These are phyloP conservation scores for Pelodytes ibericus DNA, from an alignment of 2,797 vertebrate genomes.

Conservation along the genomic window DNA sequence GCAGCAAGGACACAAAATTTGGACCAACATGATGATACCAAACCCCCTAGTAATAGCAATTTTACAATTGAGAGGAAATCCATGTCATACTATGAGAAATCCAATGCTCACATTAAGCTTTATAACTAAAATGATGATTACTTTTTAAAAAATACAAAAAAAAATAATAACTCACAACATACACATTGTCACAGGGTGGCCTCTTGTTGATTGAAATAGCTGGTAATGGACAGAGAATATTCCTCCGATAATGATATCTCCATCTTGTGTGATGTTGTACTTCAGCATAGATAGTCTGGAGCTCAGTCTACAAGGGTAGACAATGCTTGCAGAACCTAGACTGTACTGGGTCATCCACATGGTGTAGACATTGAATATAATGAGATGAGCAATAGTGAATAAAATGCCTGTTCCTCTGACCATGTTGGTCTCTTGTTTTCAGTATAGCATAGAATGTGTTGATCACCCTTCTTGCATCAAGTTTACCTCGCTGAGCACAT, in stretches of 20 bases:
- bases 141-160: neutral
- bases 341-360: neutral
- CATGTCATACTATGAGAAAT: neutral
- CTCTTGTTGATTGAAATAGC: neutral
- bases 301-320: neutral
- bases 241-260: conserved; percentile 11
- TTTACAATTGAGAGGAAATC: no score
- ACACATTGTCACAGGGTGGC: neutral
- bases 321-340: neutral
- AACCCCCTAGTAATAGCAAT: no score
- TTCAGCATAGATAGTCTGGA: neutral
- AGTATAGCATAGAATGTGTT: no score
- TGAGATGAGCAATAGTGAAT: neutral
- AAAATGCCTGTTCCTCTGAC: neutral
- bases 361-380: neutral
- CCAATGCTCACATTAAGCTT: neutral
- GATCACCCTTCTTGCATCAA: no score
- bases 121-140: neutral
- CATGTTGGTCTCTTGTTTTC: neutral
- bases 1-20: no score
- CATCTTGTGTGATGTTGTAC: neutral
- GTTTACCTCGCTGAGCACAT: no score
- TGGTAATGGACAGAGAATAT: conserved; percentile 6
- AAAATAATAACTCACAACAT: neutral
- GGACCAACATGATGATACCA: no score